Evolutionary conservation across 2,888 invertebrate species (phyloP).

Genomic region (Nipponacmea schrenckii): DNA sequence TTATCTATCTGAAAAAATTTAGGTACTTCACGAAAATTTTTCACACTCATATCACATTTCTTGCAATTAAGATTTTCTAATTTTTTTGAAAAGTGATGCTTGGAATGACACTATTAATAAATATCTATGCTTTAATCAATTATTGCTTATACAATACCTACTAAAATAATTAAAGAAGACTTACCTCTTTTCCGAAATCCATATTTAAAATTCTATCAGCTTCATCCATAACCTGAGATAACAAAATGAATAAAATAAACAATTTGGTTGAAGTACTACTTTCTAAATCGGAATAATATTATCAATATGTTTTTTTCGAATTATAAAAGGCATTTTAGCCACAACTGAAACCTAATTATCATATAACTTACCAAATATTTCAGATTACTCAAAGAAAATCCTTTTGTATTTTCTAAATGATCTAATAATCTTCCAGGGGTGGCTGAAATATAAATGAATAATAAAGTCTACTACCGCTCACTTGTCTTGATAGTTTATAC

Average conservation of each 20-base stretch:
- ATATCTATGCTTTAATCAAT: too few relatives aligned
- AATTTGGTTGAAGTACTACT: neutral
- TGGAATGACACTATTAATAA: too few relatives aligned
- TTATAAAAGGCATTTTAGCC: too few relatives aligned
- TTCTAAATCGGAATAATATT: too few relatives aligned
- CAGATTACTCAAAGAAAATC: slow-evolving; percentile 88
- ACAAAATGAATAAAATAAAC: slow-evolving; percentile 2
- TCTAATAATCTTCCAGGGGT: slow-evolving; percentile 96
- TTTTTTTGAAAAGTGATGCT: too few relatives aligned
- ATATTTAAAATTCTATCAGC: slow-evolving; percentile 98
- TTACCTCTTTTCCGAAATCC: slow-evolving; percentile 97
- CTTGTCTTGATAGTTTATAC: neutral
- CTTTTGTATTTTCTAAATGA: slow-evolving; percentile 97
- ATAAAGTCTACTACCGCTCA: neutral
- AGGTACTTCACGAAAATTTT: neutral
- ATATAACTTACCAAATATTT: slow-evolving; percentile 80
- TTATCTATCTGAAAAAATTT: slow-evolving; percentile 75
- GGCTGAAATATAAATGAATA: slow-evolving; percentile 68
- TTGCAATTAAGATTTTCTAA: too few relatives aligned
- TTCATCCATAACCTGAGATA: slow-evolving; percentile 91
- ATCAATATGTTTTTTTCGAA: too few relatives aligned
- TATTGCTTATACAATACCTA: too few relatives aligned
- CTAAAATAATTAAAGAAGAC: neutral
- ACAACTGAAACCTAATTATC: too few relatives aligned
- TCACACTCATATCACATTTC: neutral